phyloP scores from a whole-genome alignment of 92 coral and sea anemone genomes.

The Virgularia gustaviana region DNA sequence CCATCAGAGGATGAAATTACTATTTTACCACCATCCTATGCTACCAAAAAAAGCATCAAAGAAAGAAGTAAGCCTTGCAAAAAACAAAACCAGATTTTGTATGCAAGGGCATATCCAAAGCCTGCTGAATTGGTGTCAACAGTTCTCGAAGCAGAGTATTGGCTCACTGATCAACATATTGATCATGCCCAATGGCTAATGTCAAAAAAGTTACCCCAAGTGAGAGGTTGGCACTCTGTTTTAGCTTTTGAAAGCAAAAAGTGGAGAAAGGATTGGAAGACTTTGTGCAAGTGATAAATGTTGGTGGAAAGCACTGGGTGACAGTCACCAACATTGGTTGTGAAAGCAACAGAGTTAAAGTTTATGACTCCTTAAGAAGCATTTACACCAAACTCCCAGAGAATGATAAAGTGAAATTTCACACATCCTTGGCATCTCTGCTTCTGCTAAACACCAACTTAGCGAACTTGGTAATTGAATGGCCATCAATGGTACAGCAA shows the following conservation, averaged over 20 bases:
- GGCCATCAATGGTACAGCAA: neutral
- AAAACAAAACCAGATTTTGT: too few species aligned
- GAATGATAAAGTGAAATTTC: neutral
- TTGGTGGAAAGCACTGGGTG: constrained; percentile 13
- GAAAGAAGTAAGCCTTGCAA: too few species aligned
- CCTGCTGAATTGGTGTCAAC: neutral
- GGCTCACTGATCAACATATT: constrained; percentile 4
- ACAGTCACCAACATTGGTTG: constrained; percentile 10
- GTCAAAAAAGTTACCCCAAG: neutral
- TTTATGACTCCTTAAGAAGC: neutral
- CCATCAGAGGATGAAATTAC: too few species aligned
- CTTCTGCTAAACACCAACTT: neutral
- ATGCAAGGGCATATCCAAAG: neutral
- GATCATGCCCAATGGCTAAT: constrained; percentile 5
- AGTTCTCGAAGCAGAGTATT: neutral
- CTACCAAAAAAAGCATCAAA: too few species aligned
- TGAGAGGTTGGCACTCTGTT: neutral
- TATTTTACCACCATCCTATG: too few species aligned
- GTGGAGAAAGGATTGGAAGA: neutral
- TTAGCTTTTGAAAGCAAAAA: neutral
- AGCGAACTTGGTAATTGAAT: neutral
- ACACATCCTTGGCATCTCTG: neutral
- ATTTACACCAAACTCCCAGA: neutral
- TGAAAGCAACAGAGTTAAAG: neutral
- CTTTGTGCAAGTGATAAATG: neutral